Percentiles rank a stretch among this genome's conserved stretches.
These are phyloP conservation scores for Psittacula derbiana DNA, from an alignment of 2,797 vertebrate species.

Conservation along the genomic window DNA sequence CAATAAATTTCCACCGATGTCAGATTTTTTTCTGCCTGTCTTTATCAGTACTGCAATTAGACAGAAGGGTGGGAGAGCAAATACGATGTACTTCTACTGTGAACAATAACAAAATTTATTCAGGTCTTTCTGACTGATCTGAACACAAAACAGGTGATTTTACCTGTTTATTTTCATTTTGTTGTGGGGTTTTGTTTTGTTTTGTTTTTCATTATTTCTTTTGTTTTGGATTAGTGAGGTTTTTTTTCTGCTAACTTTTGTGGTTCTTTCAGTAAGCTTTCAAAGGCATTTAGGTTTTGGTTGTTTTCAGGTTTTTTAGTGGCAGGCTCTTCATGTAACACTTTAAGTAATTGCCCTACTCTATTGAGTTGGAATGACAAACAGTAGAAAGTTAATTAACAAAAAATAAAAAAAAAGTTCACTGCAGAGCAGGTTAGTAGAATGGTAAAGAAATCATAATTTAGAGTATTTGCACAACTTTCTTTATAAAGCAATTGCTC, in stretches of 20 bases:
- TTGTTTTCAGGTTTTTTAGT: neutral
- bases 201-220: neutral
- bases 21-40: neutral
- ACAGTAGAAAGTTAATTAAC: constrained; percentile 73
- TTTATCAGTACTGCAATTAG: neutral
- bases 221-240: accelerated
- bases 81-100: neutral
- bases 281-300: neutral
- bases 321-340: neutral
- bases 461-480: constrained; percentile 73
- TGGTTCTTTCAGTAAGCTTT: neutral
- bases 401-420: constrained; percentile 30
- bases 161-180: neutral
- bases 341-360: constrained; percentile 56
- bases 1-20: neutral
- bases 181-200: neutral
- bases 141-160: neutral
- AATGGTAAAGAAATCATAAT: constrained; percentile 62
- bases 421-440: constrained; percentile 47
- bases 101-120: neutral
- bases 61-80: neutral
- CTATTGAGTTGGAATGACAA: constrained; percentile 71
- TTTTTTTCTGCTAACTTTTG: neutral
- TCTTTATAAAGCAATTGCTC: constrained; percentile 74
- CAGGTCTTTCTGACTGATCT: neutral